Conservation (phyloP, 2,113 vertebrate species). For the Hylia prasina region DNA sequence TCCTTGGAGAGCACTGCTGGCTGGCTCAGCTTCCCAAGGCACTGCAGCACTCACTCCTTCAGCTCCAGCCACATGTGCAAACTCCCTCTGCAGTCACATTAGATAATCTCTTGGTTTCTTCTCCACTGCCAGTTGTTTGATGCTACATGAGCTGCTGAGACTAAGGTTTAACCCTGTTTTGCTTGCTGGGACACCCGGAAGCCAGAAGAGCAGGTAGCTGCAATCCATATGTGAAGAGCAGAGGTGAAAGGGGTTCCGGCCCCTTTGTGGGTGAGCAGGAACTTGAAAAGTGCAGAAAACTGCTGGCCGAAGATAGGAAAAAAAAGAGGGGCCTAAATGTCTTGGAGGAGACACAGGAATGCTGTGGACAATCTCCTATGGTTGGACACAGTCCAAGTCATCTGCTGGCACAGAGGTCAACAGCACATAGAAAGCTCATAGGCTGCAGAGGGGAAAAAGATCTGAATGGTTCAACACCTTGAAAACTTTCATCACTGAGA, state of each 20-base stretch:
- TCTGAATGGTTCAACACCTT: not conserved
- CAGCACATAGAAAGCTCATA: not conserved
- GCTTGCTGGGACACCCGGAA: not conserved
- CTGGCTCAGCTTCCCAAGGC: accelerated
- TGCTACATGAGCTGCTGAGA: not conserved
- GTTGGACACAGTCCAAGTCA: accelerated
- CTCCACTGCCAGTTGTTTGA: not conserved
- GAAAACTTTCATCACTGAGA: not conserved
- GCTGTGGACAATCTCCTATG: not conserved
- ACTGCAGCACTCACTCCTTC: not conserved
- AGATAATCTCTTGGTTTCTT: not conserved
- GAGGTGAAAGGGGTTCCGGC: not conserved
- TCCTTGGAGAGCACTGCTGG: accelerated
- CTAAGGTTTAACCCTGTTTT: not conserved
- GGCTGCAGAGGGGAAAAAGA: not conserved
- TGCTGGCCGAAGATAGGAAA: not conserved
- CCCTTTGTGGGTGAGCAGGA: not conserved
- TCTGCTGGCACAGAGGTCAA: not conserved
- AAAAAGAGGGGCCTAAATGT: not conserved
- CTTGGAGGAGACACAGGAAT: not conserved
- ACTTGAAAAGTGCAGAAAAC: not conserved
- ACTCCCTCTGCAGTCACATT: not conserved
- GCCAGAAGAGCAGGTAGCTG: not conserved
- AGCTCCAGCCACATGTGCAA: accelerated
- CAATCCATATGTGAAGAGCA: not conserved